phyloP scores from a whole-genome alignment of 1,140 invertebrate species.

The Drosophila lacertosa region DNA sequence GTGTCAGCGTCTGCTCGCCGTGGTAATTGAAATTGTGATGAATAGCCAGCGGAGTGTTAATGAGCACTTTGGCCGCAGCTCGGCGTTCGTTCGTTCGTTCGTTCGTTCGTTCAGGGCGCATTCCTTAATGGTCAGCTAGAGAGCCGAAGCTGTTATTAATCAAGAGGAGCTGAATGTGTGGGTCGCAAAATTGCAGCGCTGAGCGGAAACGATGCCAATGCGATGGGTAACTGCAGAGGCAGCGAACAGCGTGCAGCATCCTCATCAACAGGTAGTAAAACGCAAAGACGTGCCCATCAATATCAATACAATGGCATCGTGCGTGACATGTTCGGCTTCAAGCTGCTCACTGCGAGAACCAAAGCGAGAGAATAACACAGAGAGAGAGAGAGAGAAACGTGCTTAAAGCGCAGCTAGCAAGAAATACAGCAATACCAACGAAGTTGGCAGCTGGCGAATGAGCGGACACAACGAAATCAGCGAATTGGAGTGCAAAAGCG shows the following conservation, averaged over 20 bases:
- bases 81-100: constrained; percentile 19
- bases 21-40: constrained; percentile 56
- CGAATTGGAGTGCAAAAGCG: constrained; percentile 6
- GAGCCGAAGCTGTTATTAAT: constrained; percentile 63
- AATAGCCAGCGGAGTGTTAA: constrained; percentile 70
- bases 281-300: constrained; percentile 70
- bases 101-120: constrained; percentile 1
- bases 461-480: neutral
- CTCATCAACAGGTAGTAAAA: constrained; percentile 83
- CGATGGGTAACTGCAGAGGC: constrained; percentile 5
- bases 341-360: constrained; percentile 11
- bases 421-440: neutral
- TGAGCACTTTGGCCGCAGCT: constrained; percentile 52
- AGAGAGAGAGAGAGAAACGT: neutral
- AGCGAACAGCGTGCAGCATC: constrained; percentile 47
- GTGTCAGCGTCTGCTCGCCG: constrained; percentile 8
- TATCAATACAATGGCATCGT: constrained; percentile 55
- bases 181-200: constrained; percentile 36
- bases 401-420: neutral
- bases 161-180: constrained; percentile 31
- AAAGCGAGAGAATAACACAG: neutral
- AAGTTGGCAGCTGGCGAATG: constrained; percentile 38
- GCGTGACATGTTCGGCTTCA: constrained; percentile 60
- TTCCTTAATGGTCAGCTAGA: constrained; percentile 36
- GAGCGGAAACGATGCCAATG: constrained; percentile 11